Conservation (phyloP, 2,113 vertebrate species). For the Sciurus niger region DNA sequence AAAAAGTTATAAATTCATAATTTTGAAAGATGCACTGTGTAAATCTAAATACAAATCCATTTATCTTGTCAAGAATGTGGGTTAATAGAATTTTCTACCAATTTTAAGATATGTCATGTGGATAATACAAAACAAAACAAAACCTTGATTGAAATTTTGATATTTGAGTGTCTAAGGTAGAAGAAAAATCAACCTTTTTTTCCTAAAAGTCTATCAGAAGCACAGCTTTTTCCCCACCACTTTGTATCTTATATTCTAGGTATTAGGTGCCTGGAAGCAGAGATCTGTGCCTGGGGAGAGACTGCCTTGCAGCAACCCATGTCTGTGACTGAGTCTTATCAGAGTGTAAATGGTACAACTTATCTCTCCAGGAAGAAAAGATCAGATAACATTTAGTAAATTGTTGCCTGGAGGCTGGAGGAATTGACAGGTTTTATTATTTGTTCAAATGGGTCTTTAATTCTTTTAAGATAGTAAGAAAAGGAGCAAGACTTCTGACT, state of each 20-base stretch:
- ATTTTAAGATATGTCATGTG: not conserved
- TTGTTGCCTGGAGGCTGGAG: not conserved
- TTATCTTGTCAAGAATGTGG: not conserved
- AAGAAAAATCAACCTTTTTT: not conserved
- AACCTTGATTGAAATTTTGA: not conserved
- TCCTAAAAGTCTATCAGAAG: not conserved
- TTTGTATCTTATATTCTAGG: slow-evolving; percentile 34
- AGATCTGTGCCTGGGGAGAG: not conserved
- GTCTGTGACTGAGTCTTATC: not conserved
- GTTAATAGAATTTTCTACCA: not conserved
- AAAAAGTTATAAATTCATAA: not conserved
- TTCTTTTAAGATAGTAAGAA: not conserved
- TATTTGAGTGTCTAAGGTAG: not conserved
- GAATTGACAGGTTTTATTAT: slow-evolving; percentile 7
- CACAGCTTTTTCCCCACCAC: fast-evolving
- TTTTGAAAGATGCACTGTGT: not conserved
- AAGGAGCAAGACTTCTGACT: not conserved
- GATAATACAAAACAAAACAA: not conserved
- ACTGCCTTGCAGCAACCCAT: not conserved
- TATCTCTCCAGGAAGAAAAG: slow-evolving; percentile 1
- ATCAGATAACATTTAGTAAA: not conserved
- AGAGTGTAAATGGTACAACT: not conserved
- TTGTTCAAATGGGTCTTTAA: slow-evolving; percentile 19
- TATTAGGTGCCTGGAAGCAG: not conserved
- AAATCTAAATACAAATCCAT: not conserved